Percentiles rank a stretch among this genome's conserved stretches.
These are phyloP conservation scores for Xanthia icteritia DNA, from an alignment of 2,888 invertebrate species.

Conservation along the genomic window DNA sequence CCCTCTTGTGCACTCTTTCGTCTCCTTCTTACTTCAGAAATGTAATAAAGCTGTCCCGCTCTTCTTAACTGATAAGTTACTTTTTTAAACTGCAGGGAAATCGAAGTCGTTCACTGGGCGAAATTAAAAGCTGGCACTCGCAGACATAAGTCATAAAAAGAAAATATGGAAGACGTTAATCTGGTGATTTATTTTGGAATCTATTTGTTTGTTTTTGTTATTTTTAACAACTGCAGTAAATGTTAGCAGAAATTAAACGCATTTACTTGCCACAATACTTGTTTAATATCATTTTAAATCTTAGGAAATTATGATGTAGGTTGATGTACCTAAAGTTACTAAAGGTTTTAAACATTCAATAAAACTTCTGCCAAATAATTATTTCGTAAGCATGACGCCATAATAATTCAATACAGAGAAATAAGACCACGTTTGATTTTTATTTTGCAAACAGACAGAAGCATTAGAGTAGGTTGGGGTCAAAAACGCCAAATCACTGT, in stretches of 20 bases:
- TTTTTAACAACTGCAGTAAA: constrained; percentile 44
- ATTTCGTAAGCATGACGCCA: constrained; percentile 45
- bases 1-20: constrained; percentile 82
- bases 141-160: constrained; percentile 88
- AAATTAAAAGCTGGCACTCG: constrained; percentile 89
- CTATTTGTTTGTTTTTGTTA: constrained; percentile 67
- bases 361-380: constrained; percentile 27
- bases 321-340: background rate
- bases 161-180: constrained; percentile 85
- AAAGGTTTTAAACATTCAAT: constrained; percentile 7
- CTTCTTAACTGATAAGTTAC: constrained; percentile 89
- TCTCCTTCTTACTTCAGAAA: constrained; percentile 74
- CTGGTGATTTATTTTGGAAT: constrained; percentile 75
- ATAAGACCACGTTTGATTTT: constrained; percentile 71
- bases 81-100: constrained; percentile 89
- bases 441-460: constrained; percentile 81
- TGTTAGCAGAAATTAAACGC: constrained; percentile 4
- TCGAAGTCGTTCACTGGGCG: constrained; percentile 86
- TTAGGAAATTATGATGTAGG: background rate
- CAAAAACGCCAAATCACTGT: constrained; percentile 80
- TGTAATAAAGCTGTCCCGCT: constrained; percentile 77
- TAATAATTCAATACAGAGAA: constrained; percentile 66
- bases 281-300: background rate
- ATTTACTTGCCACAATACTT: constrained; percentile 4
- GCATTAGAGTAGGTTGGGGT: constrained; percentile 77